Conservation (phyloP, 2,888 invertebrate genomes). For the Apamea epomidion region DNA sequence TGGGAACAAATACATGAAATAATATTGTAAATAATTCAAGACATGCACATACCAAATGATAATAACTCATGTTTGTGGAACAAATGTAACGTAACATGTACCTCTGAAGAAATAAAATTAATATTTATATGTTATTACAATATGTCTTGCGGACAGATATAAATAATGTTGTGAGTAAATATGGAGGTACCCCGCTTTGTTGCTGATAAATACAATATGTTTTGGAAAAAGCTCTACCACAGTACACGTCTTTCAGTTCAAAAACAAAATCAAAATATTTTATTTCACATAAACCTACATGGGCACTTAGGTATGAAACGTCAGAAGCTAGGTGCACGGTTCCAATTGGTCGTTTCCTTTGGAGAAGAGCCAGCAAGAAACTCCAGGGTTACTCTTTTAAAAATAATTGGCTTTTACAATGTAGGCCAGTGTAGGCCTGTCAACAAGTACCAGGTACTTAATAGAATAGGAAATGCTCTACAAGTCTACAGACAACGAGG, state of each 20-base stretch:
- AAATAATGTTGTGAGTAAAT: conserved; percentile 20
- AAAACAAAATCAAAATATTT: too few species aligned
- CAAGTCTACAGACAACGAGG: too few species aligned
- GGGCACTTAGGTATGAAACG: too few species aligned
- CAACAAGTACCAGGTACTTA: too few species aligned
- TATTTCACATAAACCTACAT: too few species aligned
- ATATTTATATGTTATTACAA: conserved; percentile 67
- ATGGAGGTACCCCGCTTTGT: conserved; percentile 7
- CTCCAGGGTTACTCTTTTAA: too few species aligned
- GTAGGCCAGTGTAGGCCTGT: too few species aligned
- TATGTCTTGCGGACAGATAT: conserved; percentile 49
- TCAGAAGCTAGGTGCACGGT: too few species aligned
- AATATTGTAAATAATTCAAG: conserved; percentile 71
- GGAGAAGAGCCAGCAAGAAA: too few species aligned
- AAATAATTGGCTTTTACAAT: too few species aligned
- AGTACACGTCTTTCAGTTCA: neutral
- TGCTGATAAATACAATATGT: neutral
- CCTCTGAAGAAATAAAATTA: conserved; percentile 55
- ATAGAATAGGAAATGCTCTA: too few species aligned
- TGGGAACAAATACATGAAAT: conserved; percentile 31
- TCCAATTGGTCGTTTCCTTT: too few species aligned
- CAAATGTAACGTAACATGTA: conserved; percentile 56
- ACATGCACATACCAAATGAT: conserved; percentile 73
- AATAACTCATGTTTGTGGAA: conserved; percentile 66
- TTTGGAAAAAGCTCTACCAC: neutral